phyloP scores from a whole-genome alignment of 2,888 invertebrate species.

The Microplitis manilae region DNA sequence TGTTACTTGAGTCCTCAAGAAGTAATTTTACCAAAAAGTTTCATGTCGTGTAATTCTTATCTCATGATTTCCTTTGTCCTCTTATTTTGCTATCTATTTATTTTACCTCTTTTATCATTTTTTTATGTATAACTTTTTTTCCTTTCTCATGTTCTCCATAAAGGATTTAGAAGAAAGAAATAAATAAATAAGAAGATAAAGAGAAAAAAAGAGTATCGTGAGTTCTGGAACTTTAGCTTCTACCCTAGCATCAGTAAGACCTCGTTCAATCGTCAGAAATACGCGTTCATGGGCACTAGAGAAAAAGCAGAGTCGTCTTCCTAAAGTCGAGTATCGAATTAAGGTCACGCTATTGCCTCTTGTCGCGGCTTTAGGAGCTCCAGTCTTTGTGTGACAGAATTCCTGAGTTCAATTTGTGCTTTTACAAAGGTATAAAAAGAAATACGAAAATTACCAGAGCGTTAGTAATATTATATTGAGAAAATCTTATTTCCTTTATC shows the following conservation, averaged over 20 bases:
- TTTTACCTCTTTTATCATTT: background rate
- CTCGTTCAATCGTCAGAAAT: background rate
- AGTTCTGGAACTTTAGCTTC: background rate
- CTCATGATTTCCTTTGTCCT: conserved; percentile 5
- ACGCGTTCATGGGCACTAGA: background rate
- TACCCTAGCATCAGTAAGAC: background rate
- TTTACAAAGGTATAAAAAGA: background rate
- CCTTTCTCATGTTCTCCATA: background rate
- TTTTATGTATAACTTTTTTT: background rate
- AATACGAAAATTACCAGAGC: background rate
- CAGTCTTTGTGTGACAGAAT: conserved; percentile 22
- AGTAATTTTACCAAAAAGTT: conserved; percentile 17
- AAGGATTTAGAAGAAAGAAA: background rate
- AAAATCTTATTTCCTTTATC: background rate
- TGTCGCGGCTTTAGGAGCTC: background rate
- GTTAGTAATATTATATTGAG: background rate
- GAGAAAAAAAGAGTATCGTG: background rate
- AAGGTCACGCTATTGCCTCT: conserved; percentile 31
- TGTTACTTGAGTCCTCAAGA: background rate
- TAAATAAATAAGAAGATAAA: background rate
- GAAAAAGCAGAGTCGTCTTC: conserved; percentile 11
- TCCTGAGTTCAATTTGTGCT: conserved; percentile 12
- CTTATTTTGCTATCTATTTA: background rate
- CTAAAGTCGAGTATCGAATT: conserved; percentile 9
- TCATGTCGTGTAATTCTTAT: conserved; percentile 9